A percentile compares a stretch with the other conserved stretches of the same genome.
Conservation (phyloP, 2,113 vertebrate genomes). For the Mustela nigripes region DNA sequence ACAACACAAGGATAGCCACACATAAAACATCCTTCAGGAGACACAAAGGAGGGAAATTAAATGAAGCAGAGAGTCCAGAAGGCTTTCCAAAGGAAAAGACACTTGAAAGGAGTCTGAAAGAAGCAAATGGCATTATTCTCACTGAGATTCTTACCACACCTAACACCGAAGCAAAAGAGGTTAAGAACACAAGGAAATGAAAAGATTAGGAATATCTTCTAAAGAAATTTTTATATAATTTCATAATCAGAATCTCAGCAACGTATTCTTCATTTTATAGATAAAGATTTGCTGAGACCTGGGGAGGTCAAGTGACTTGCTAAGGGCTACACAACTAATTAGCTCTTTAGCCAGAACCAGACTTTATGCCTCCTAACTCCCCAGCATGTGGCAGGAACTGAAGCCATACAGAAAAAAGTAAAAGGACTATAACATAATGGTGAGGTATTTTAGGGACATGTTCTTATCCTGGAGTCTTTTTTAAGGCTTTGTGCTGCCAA, state of each 20-base stretch:
- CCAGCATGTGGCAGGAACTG: neutral
- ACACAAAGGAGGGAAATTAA: neutral
- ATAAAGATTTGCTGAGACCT: neutral
- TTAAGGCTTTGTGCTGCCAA: constrained; percentile 13
- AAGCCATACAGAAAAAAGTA: neutral
- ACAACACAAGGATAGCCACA: neutral
- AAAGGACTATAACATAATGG: neutral
- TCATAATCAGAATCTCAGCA: neutral
- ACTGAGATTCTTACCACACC: neutral
- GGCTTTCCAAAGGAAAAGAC: neutral
- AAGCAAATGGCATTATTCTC: neutral
- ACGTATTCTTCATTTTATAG: constrained; percentile 13
- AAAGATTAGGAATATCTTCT: neutral
- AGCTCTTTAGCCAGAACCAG: neutral
- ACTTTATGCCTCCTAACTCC: neutral
- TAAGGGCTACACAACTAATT: constrained; percentile 45
- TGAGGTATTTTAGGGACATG: neutral
- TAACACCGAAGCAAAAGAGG: neutral
- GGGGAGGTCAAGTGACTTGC: constrained; percentile 34
- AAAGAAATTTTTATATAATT: neutral
- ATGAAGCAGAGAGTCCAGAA: neutral
- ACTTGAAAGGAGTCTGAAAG: neutral
- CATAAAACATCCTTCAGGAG: neutral
- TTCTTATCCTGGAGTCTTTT: constrained; percentile 39
- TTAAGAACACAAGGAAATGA: neutral